Percentiles rank a stretch among this genome's conserved stretches.
Conservation (phyloP, 2,113 vertebrate species). For the Eudyptes chrysolophus region DNA sequence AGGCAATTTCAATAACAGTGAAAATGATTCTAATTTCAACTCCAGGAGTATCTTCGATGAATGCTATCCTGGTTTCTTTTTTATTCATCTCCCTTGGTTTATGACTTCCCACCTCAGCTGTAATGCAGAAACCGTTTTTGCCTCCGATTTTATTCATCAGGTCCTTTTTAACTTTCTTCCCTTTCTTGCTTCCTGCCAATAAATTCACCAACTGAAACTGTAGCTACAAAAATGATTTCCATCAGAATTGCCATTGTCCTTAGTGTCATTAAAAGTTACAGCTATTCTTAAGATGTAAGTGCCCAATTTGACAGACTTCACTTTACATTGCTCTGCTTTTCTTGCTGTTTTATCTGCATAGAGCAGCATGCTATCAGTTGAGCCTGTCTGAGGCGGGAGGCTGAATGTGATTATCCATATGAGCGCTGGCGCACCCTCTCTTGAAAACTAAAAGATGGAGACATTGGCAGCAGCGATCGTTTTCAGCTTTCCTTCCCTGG, state of each 20-base stretch:
- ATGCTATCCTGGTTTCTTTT: not conserved
- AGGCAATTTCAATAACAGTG: slow-evolving; percentile 62
- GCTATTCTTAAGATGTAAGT: not conserved
- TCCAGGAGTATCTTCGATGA: slow-evolving; percentile 11
- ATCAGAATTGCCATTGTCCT: slow-evolving; percentile 43
- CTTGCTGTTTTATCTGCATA: not conserved
- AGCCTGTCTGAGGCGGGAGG: not conserved
- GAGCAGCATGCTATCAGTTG: not conserved
- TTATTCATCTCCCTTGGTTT: slow-evolving; percentile 34
- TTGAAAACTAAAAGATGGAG: not conserved
- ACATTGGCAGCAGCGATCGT: not conserved
- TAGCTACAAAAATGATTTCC: slow-evolving; percentile 39
- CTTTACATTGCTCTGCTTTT: not conserved
- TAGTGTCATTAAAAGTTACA: slow-evolving; percentile 58
- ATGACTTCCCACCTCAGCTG: slow-evolving; percentile 9
- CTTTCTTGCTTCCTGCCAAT: not conserved
- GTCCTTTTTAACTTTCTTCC: slow-evolving; percentile 24
- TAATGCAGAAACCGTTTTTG: not conserved
- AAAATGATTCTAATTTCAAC: slow-evolving; percentile 31
- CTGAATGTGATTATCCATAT: not conserved
- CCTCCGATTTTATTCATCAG: slow-evolving; percentile 11
- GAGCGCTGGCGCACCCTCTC: not conserved
- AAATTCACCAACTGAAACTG: slow-evolving; percentile 30
- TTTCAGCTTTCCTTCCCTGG: not conserved
- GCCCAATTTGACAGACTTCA: slow-evolving; percentile 45